Evolutionary conservation across 2,888 invertebrate species (phyloP).

Genomic region (Dichetophora obliterata): DNA sequence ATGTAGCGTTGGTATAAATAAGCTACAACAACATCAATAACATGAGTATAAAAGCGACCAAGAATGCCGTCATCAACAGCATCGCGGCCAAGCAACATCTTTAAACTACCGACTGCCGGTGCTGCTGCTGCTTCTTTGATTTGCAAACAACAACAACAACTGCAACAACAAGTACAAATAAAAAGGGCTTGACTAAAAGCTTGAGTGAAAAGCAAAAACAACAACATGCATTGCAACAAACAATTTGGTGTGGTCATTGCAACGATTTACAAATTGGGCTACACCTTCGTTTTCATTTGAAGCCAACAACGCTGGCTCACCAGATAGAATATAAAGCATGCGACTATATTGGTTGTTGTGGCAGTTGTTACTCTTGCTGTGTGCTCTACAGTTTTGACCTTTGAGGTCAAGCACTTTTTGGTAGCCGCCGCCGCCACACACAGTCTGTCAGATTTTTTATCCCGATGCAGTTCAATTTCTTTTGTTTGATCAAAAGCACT

Average conservation of each 20-base stretch:
- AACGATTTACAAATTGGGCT: slow-evolving; percentile 64
- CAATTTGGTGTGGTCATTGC: slow-evolving; percentile 41
- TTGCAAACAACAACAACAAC: slow-evolving; percentile 48
- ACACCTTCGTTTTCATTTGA: slow-evolving; percentile 60
- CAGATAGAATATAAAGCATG: neutral
- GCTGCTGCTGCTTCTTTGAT: slow-evolving; percentile 5
- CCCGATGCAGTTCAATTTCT: neutral
- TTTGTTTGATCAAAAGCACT: neutral
- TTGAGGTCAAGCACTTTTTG: slow-evolving; percentile 49
- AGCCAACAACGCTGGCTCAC: neutral
- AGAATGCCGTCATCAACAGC: slow-evolving; percentile 11
- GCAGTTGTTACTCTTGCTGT: slow-evolving; percentile 35
- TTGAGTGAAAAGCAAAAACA: neutral
- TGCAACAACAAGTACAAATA: slow-evolving; percentile 43
- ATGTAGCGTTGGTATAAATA: slow-evolving; percentile 10
- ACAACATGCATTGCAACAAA: slow-evolving; percentile 16
- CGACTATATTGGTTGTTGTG: neutral
- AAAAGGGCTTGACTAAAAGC: slow-evolving; percentile 32
- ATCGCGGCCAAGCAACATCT: neutral
- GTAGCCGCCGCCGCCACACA: slow-evolving; percentile 40
- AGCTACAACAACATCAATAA: slow-evolving; percentile 21
- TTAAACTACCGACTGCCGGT: neutral
- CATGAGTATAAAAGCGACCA: neutral
- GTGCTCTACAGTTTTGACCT: slow-evolving; percentile 45
- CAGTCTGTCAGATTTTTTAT: neutral